A percentile compares a stretch with the other conserved stretches of the same genome.
Conservation (phyloP, 1,140 invertebrate genomes). For the Limonius californicus region DNA sequence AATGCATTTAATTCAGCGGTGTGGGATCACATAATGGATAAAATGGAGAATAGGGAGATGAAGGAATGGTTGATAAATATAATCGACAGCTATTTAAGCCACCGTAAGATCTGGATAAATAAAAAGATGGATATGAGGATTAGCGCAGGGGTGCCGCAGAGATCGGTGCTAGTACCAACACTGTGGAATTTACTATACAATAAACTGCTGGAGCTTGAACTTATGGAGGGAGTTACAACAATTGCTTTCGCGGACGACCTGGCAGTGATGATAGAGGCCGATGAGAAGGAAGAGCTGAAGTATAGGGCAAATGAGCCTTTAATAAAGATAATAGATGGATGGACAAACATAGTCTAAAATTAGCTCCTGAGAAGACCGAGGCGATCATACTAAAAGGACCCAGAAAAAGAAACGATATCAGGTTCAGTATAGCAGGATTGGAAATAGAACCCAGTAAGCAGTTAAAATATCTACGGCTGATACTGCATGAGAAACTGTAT, state of each 20-base stretch:
- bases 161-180: slow-evolving; percentile 45
- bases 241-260: slow-evolving; percentile 47
- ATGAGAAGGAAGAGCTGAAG: slow-evolving; percentile 12
- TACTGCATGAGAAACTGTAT: too few species aligned
- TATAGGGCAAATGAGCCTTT: not conserved
- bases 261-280: slow-evolving; percentile 35
- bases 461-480: too few species aligned
- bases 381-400: slow-evolving; percentile 12
- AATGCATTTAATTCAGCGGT: too few species aligned
- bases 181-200: slow-evolving; percentile 47
- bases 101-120: not conserved
- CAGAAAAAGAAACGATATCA: too few species aligned
- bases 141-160: slow-evolving; percentile 45
- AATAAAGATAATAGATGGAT: slow-evolving; percentile 17
- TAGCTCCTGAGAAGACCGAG: slow-evolving; percentile 18
- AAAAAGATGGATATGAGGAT: slow-evolving; percentile 31
- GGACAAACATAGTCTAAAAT: not conserved
- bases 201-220: slow-evolving; percentile 33
- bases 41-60: too few species aligned
- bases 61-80: too few species aligned
- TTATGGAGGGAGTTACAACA: slow-evolving; percentile 21
- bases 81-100: too few species aligned
- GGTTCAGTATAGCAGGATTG: too few species aligned
- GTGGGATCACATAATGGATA: too few species aligned
- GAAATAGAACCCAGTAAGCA: too few species aligned